Base-by-base conservation (phyloP, 1,140 invertebrate genomes). In the Drosophila punjabiensis region DNA sequence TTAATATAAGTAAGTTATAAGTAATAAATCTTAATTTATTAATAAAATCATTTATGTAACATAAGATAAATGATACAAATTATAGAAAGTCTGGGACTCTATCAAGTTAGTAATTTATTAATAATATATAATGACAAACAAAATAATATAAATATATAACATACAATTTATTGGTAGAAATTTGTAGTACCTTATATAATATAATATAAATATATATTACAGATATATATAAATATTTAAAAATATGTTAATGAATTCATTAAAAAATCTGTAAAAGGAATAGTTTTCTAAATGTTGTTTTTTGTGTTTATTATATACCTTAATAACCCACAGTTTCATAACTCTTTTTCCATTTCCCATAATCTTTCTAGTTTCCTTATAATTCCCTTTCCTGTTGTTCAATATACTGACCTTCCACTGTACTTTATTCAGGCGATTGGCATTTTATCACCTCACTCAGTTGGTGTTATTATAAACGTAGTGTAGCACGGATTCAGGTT, bases 391-490 rank as follows among this genome's bases (percentile, higher is more conserved):
- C 16, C 2, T 14, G 2, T 16, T 6, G 13, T 65, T 13, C n/a
- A 4, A 3, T 18, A 14, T 59, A 33, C 18, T 14, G 5, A 56
- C 6, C 3, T n/a, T 47, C 0, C 13, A 69, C 68, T 69, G 68
- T 70, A 39, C 47, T 62, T 75, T 65, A 24, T 73, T 64, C 35
- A 74, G 45, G 55, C 73, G 71, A 81, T 78, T 79, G 85, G 66
- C 59, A 66, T 84, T 88, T 88, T 81, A 81, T 83, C 85, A 84
- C 81, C 86, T 56, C 55, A 59, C 59, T 67, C 55, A n/a, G 62
- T 69, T 67, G 73, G 55, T 65, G 41, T 56, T 41, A 30, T 24
- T 58, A 39, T 39, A 58, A 39, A 58, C 55, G 55, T n/a, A 6
- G 53, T 10, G 20, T 39, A 53, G 30, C 37, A 18, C 30, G 18